A percentile compares a stretch with the other conserved stretches of the same genome.
phyloP scores from a whole-genome alignment of 2,797 vertebrate species.

The Epinephelus malabaricus region DNA sequence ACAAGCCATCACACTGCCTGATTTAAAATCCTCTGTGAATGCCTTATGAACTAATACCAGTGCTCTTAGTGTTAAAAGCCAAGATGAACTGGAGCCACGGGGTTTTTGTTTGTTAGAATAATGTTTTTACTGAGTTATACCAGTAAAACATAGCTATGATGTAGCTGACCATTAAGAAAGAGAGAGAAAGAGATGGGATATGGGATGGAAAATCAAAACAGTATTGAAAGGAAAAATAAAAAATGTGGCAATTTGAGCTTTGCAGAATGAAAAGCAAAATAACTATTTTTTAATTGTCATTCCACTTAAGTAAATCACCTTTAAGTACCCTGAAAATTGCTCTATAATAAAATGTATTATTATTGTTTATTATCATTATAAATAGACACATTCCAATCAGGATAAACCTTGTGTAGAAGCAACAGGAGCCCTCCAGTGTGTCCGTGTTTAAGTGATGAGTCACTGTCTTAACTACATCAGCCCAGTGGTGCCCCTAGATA shows the following conservation, averaged over 20 bases:
- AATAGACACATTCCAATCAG: neutral
- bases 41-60: slow-evolving; percentile 7
- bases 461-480: neutral
- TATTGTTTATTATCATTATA: no score
- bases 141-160: neutral
- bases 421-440: neutral
- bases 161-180: slow-evolving; percentile 1
- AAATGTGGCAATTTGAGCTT: neutral
- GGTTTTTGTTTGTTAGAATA: neutral
- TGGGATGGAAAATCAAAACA: neutral
- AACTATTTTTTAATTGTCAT: no score
- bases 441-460: neutral
- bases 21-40: slow-evolving; percentile 38
- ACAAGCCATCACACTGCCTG: slow-evolving; percentile 23
- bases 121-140: neutral
- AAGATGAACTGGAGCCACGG: neutral
- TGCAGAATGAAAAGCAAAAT: slow-evolving; percentile 1
- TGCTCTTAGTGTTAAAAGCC: slow-evolving; percentile 16
- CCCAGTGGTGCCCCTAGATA: no score
- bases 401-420: neutral
- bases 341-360: no score
- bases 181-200: neutral
- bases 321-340: no score
- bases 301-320: no score
- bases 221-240: neutral